Evolutionary conservation across 2,888 invertebrate species (phyloP).

Genomic region (Dione vanillae): DNA sequence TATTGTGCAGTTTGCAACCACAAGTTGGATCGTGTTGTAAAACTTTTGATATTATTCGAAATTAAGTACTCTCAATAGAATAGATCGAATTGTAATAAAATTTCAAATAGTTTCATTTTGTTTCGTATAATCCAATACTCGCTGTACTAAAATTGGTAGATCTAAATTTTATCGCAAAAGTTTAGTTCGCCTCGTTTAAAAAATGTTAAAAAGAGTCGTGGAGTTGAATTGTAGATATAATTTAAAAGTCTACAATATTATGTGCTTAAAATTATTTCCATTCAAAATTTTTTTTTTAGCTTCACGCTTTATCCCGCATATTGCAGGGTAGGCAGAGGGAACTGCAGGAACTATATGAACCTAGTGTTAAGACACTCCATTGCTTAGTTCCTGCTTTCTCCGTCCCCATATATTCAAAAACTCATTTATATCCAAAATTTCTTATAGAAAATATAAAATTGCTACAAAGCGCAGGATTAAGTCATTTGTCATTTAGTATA

Average conservation of each 20-base stretch:
- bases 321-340: no score
- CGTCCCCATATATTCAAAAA: no score
- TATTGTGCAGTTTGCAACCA: constrained; percentile 30
- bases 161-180: constrained; percentile 8
- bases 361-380: no score
- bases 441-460: not conserved
- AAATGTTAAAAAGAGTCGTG: not conserved
- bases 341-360: no score
- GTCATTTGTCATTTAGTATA: not conserved
- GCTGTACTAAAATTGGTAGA: constrained; percentile 15
- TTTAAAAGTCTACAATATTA: not conserved
- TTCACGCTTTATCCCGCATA: no score
- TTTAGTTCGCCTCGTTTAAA: not conserved
- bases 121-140: constrained; percentile 12
- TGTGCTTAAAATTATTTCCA: not conserved
- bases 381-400: no score
- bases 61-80: constrained; percentile 30
- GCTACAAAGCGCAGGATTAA: not conserved
- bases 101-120: constrained; percentile 23
- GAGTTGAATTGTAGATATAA: not conserved
- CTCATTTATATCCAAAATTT: no score
- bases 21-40: constrained; percentile 29
- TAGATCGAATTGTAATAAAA: constrained; percentile 22
- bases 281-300: no score
- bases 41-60: constrained; percentile 29